Percentiles rank a stretch among this genome's conserved stretches.
phyloP scores from a whole-genome alignment of 2,888 invertebrate genomes.

The Caenorhabditis macrosperma region DNA sequence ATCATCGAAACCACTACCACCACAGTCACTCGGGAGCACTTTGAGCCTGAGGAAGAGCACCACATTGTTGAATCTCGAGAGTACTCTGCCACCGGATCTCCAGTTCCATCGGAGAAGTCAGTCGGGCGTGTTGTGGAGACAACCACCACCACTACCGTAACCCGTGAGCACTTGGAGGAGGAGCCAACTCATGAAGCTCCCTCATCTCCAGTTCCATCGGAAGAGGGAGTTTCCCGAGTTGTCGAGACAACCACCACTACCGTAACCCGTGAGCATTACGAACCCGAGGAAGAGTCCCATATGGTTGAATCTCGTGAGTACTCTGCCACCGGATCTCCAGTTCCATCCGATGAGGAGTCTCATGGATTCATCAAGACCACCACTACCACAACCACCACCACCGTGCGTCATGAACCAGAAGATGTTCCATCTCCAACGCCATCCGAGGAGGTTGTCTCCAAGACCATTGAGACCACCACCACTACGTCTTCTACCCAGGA shows the following conservation, averaged over 20 bases:
- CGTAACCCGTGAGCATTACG: not conserved
- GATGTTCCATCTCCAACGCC: slow-evolving; percentile 4
- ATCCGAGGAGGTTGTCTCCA: not conserved
- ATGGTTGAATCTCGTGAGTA: slow-evolving; percentile 30
- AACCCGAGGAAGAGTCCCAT: slow-evolving; percentile 22
- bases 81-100: slow-evolving; percentile 23
- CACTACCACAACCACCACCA: slow-evolving; percentile 30
- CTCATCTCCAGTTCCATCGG: slow-evolving; percentile 35
- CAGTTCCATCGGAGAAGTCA: slow-evolving; percentile 31
- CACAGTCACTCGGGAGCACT: not conserved
- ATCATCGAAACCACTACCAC: not conserved
- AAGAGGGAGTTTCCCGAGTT: slow-evolving; percentile 14
- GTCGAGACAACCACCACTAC: slow-evolving; percentile 32
- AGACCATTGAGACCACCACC: slow-evolving; percentile 23
- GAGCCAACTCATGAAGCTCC: too few relatives aligned
- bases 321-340: slow-evolving; percentile 30
- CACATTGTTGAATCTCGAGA: slow-evolving; percentile 2
- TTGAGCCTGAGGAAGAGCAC: slow-evolving; percentile 1
- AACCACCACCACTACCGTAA: slow-evolving; percentile 30
- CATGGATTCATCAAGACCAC: slow-evolving; percentile 18
- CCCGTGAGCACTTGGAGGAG: slow-evolving; percentile 27
- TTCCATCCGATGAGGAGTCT: slow-evolving; percentile 22
- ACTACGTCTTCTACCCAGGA: slow-evolving; percentile 3
- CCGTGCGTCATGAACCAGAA: slow-evolving; percentile 30
- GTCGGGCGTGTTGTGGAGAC: slow-evolving; percentile 25